A percentile compares a stretch with the other conserved stretches of the same genome.
These are phyloP conservation scores for Macquaria australasica DNA, from an alignment of 2,113 vertebrate genomes.

Conservation along the genomic window DNA sequence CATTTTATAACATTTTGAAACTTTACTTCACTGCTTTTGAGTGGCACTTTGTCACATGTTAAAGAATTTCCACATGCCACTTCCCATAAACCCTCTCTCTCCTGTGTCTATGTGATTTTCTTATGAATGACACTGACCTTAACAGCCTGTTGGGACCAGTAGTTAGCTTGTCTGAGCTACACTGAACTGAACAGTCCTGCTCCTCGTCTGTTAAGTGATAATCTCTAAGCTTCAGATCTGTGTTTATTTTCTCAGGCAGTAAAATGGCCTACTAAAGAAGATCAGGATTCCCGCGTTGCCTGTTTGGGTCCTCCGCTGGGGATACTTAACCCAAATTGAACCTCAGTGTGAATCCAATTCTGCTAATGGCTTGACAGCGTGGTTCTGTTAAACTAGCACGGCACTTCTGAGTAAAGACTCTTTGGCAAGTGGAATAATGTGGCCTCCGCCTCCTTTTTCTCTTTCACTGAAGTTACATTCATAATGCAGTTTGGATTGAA, in stretches of 20 bases:
- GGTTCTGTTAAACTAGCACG: conserved; percentile 49
- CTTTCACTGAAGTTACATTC: not conserved
- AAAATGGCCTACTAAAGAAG: conserved; percentile 69
- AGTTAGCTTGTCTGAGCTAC: not conserved
- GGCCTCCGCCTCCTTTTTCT: not conserved
- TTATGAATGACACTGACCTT: not conserved
- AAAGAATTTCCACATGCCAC: not conserved
- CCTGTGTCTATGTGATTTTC: not conserved
- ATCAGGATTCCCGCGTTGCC: conserved; percentile 52
- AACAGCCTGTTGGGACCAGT: not conserved
- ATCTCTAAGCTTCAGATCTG: conserved; percentile 19
- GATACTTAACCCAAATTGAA: conserved; percentile 81
- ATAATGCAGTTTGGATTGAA: not conserved
- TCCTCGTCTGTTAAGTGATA: not conserved
- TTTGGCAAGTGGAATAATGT: conserved; percentile 8
- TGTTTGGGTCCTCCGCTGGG: conserved; percentile 67
- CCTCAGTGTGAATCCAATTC: conserved; percentile 75
- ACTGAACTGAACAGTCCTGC: not conserved
- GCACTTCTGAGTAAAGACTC: conserved; percentile 47
- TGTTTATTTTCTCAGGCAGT: conserved; percentile 73
- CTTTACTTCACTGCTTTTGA: no score
- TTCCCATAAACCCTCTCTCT: not conserved
- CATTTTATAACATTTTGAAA: no score
- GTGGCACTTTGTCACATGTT: no score
- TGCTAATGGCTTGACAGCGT: conserved; percentile 68